Evolutionary conservation across 2,888 invertebrate genomes (phyloP).

Genomic region (Ferrisia virgata): DNA sequence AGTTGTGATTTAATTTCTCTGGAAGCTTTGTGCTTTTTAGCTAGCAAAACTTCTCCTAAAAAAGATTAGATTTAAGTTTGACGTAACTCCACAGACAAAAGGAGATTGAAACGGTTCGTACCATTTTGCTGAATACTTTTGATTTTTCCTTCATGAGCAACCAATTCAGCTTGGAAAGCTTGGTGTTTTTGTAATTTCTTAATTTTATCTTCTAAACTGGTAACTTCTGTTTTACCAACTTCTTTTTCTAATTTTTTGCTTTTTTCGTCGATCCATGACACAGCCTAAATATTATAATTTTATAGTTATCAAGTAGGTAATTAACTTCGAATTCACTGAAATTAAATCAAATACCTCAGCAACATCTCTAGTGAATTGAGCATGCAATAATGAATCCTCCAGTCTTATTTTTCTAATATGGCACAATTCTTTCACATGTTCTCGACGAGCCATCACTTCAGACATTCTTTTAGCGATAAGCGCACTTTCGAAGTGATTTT

Average conservation of each 20-base stretch:
- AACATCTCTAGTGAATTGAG: conserved; percentile 88
- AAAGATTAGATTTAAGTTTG: too few species aligned
- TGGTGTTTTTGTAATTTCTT: conserved; percentile 92
- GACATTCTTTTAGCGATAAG: conserved; percentile 72
- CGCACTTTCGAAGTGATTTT: conserved; percentile 85
- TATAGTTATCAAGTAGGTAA: not conserved
- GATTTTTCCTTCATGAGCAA: conserved; percentile 81
- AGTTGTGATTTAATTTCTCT: conserved; percentile 68
- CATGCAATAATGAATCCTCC: conserved; percentile 75
- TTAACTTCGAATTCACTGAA: conserved; percentile 47
- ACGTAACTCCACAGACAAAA: too few species aligned
- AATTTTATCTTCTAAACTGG: conserved; percentile 86
- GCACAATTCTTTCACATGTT: conserved; percentile 65
- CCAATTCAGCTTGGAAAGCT: conserved; percentile 88
- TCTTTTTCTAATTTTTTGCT: conserved; percentile 81
- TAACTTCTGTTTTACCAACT: conserved; percentile 69
- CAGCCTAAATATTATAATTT: conserved; percentile 58
- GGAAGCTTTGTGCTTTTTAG: conserved; percentile 69
- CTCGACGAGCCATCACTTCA: conserved; percentile 70
- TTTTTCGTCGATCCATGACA: conserved; percentile 88
- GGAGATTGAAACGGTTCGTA: conserved; percentile 15
- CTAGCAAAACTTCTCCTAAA: conserved; percentile 64
- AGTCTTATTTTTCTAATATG: conserved; percentile 66
- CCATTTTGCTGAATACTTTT: conserved; percentile 67
- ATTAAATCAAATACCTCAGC: conserved; percentile 60